phyloP scores from a whole-genome alignment of 92 coral and sea anemone genomes.

The Hydrozoanthus gracilis region DNA sequence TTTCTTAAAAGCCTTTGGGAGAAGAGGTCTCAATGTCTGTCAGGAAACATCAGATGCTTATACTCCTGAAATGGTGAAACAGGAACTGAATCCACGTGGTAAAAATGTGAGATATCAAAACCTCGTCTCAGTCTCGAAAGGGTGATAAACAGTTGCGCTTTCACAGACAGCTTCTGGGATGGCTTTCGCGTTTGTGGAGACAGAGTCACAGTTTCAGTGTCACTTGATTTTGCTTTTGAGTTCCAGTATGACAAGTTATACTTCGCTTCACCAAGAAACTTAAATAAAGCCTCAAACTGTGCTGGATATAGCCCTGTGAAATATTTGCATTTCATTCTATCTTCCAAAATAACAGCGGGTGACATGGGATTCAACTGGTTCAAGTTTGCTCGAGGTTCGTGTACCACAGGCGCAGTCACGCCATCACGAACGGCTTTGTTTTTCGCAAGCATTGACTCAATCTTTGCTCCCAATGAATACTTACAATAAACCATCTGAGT shows the following conservation, averaged over 20 bases:
- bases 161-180: neutral
- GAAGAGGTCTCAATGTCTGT: neutral
- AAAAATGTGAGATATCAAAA: neutral
- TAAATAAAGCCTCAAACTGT: conserved; percentile 7
- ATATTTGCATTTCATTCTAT: neutral
- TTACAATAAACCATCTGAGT: conserved; percentile 33
- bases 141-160: neutral
- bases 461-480: conserved; percentile 12
- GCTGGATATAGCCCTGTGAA: conserved; percentile 20
- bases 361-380: neutral
- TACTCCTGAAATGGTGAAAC: neutral
- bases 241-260: neutral
- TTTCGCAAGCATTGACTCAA: neutral
- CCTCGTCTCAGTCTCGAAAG: neutral
- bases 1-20: conserved; percentile 34
- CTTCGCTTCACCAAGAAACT: neutral
- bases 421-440: no score
- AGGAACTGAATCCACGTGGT: neutral
- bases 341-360: neutral
- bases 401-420: no score
- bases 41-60: conserved; percentile 1
- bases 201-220: neutral
- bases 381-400: neutral
- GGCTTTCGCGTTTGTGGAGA: neutral
- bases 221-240: neutral